Conservation (phyloP, 2,888 invertebrate species). For the Tipula unca region DNA sequence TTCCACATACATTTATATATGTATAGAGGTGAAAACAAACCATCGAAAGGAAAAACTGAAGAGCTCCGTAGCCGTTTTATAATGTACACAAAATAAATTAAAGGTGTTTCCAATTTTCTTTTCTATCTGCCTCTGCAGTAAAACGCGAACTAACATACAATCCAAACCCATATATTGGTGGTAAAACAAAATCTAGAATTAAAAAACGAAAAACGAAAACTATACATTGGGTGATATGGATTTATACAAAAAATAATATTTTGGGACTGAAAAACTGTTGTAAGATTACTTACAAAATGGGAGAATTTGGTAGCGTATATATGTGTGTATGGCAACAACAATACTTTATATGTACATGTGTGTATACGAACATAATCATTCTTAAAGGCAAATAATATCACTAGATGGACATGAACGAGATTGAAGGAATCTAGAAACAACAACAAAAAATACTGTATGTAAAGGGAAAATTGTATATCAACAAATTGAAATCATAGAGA, state of each 20-base stretch:
- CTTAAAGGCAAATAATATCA: neutral
- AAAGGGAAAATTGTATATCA: neutral
- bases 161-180: neutral
- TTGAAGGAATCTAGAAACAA: neutral
- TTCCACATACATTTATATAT: neutral
- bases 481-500: constrained; percentile 8
- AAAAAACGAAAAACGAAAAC: neutral
- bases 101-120: neutral
- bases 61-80: too few species aligned
- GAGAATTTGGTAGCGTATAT: neutral
- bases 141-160: neutral
- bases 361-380: neutral
- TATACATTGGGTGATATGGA: neutral
- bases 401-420: neutral
- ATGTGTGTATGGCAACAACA: neutral
- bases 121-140: neutral
- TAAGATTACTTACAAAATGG: neutral
- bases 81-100: neutral
- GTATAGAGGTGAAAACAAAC: neutral
- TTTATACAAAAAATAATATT: neutral
- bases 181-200: neutral
- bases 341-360: neutral
- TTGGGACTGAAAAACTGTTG: neutral
- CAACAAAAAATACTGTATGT: neutral
- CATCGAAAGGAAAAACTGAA: neutral